Conservation (phyloP, 92 coral and sea anemone species). For the Anthopleura xanthogrammica region DNA sequence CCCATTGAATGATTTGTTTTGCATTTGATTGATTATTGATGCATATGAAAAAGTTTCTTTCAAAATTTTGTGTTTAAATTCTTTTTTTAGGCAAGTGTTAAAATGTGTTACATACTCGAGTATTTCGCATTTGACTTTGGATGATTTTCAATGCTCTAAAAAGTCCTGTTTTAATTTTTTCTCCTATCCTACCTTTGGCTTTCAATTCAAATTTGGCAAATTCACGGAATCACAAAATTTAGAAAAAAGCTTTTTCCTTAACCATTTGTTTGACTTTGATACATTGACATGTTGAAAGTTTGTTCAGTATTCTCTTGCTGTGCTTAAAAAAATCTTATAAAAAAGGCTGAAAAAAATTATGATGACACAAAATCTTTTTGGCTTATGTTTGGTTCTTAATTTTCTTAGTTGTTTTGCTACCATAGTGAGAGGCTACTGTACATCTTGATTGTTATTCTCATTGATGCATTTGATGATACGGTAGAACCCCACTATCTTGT, state of each 20-base stretch:
- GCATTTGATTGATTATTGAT: background rate
- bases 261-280: background rate
- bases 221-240: background rate
- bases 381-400: too few relatives aligned
- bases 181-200: background rate
- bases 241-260: background rate
- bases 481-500: background rate
- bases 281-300: background rate
- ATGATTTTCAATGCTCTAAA: too few relatives aligned
- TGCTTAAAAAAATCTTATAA: background rate
- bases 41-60: background rate
- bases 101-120: too few relatives aligned
- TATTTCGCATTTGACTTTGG: too few relatives aligned
- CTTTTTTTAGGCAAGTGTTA: too few relatives aligned
- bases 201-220: background rate
- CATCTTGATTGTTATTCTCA: background rate
- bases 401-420: background rate
- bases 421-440: conserved; percentile 4
- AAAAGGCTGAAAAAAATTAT: background rate
- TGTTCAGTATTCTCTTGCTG: background rate
- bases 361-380: too few relatives aligned
- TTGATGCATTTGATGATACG: background rate
- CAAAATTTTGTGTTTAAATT: background rate
- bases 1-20: background rate
- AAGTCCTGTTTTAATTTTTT: background rate